Percentiles rank a stretch among this genome's conserved stretches.
Conservation (phyloP, 2,888 invertebrate species). For the Dascillus cervinus region DNA sequence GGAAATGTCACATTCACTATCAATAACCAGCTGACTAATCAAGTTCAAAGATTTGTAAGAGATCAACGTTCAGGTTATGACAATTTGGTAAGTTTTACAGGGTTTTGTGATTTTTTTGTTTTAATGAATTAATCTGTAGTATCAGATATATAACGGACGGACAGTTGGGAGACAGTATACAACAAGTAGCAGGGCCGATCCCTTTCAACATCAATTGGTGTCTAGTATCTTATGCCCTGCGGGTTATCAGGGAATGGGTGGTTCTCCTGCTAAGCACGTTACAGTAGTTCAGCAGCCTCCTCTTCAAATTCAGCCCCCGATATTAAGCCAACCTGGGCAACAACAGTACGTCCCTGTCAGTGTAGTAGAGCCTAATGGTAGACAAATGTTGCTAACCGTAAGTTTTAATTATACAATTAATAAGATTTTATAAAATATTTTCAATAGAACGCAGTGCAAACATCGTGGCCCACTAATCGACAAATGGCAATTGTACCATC, state of each 20-base stretch:
- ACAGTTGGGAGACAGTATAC: constrained; percentile 63
- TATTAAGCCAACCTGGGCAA: constrained; percentile 74
- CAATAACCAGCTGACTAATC: constrained; percentile 78
- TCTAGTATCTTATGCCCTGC: constrained; percentile 92
- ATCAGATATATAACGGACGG: constrained; percentile 71
- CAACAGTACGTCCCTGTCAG: constrained; percentile 92
- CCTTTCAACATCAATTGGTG: constrained; percentile 85
- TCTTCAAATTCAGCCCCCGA: constrained; percentile 71
- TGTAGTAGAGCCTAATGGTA: constrained; percentile 79
- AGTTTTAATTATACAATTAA: constrained; percentile 23
- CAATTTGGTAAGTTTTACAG: constrained; percentile 58
- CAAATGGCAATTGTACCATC: constrained; percentile 79
- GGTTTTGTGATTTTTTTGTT: constrained; percentile 1
- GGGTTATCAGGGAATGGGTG: constrained; percentile 68
- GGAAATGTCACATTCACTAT: constrained; percentile 89
- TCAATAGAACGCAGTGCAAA: constrained; percentile 54
- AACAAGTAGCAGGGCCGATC: constrained; percentile 60
- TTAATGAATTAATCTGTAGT: constrained; percentile 46
- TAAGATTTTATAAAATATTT: constrained; percentile 1
- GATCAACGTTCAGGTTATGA: constrained; percentile 73
- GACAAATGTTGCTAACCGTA: constrained; percentile 70
- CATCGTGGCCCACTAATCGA: constrained; percentile 63
- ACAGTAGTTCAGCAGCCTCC: constrained; percentile 60
- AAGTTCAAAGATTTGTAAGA: constrained; percentile 62
- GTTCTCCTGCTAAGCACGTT: constrained; percentile 62